Conservation (phyloP, 2,113 vertebrate species). For the Verasper variegatus region DNA sequence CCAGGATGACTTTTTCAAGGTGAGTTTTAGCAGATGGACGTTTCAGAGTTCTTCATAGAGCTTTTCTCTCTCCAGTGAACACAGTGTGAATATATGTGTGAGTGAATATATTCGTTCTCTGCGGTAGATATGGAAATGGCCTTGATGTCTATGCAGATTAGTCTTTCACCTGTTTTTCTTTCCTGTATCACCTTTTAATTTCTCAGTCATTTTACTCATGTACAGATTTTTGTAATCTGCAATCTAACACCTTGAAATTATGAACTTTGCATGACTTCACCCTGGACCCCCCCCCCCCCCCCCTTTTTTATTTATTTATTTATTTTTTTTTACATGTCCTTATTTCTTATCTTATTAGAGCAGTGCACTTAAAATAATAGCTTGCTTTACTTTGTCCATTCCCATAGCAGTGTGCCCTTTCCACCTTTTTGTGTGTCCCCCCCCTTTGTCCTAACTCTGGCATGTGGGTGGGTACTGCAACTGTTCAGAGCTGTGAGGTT, state of each 20-base stretch:
- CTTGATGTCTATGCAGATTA: neutral
- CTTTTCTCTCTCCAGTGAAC: neutral
- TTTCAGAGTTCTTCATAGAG: neutral
- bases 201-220: neutral
- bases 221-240: neutral
- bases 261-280: neutral
- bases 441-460: slow-evolving; percentile 43
- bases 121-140: neutral
- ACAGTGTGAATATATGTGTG: no score
- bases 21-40: slow-evolving; percentile 57
- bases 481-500: slow-evolving; percentile 80
- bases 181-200: neutral
- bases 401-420: neutral
- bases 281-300: no score
- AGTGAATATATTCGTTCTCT: no score
- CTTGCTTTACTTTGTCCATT: slow-evolving; percentile 5
- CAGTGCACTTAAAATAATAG: neutral
- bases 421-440: slow-evolving; percentile 1
- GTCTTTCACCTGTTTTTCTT: neutral
- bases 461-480: slow-evolving; percentile 75
- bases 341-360: neutral
- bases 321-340: neutral
- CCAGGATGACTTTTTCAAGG: slow-evolving; percentile 88
- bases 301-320: no score
- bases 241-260: neutral